Base-by-base conservation (phyloP, 2,113 vertebrate genomes). In the Lucifuga dentata region DNA sequence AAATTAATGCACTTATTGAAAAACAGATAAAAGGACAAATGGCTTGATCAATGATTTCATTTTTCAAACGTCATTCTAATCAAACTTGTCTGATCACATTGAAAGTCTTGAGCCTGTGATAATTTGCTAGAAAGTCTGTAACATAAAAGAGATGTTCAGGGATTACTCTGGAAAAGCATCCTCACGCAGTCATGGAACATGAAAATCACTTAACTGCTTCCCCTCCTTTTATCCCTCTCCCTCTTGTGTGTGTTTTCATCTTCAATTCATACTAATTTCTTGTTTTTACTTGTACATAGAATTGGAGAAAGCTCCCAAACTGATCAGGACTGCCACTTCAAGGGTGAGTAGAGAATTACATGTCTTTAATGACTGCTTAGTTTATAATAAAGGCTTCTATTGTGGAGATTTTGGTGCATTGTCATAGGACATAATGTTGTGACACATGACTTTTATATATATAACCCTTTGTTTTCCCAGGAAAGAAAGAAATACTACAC, bases 211-310 rank as follows among this genome's bases (percentile, higher is more conserved):
- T 69, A 66, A 77, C 66, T 72, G 57, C 48, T 60, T 71, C 46
- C 59, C 55, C 21, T 36, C 3, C 11, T n/a, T 17, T 17, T 17
- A n/a, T 5, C 12, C 15, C 11, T 11, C 32, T 53, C 23, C 48
- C n/a, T 66, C 19, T 21, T 17, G 24, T 4, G 5, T 55, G 19
- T 32, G 16, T 15, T 12, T 52, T 29, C 12, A n/a, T n/a, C n/a
- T n/a, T n/a, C n/a, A n/a, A n/a, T n/a, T n/a, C n/a, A n/a, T n/a
- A n/a, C n/a, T 8, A 11, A 12, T 29, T 35, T 75, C 44, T 65
- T 35, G n/a, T 49, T 73, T 89, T 89, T 81, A 83, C 72, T 40
- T 83, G 59, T 75, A 38, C 10, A 53, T 59, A 41, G 80, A 81
- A 36, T 20, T 61, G 56, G 78, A 41, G 51, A 56, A 58, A 46